Percentiles rank a stretch among this genome's conserved stretches.
phyloP scores from a whole-genome alignment of 2,797 vertebrate genomes.

The Brachymystax lenok region DNA sequence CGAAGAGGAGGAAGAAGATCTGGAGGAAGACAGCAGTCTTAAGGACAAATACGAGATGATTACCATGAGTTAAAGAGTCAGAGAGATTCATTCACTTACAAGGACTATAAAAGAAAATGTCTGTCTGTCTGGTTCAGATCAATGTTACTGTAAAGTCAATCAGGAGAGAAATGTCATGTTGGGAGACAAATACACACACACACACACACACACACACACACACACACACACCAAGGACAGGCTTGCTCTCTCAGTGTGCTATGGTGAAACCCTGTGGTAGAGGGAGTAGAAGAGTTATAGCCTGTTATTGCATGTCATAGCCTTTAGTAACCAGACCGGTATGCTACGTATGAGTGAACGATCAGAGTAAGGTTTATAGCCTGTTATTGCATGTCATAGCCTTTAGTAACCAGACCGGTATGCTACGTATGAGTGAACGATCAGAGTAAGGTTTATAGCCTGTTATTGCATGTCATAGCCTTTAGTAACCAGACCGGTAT shows the following conservation, averaged over 20 bases:
- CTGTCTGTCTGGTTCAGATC: constrained; percentile 2
- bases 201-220: neutral
- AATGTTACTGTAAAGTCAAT: constrained; percentile 27
- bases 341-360: neutral
- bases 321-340: constrained; percentile 16
- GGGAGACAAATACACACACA: neutral
- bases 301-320: neutral
- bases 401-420: constrained; percentile 15
- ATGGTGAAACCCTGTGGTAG: constrained; percentile 25
- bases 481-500: too few species aligned
- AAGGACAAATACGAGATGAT: constrained; percentile 90
- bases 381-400: constrained; percentile 1
- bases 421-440: too few species aligned
- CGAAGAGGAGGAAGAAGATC: constrained; percentile 68
- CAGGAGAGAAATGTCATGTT: constrained; percentile 28
- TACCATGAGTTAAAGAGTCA: constrained; percentile 69
- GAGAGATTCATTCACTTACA: neutral
- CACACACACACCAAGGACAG: constrained; percentile 12
- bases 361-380: neutral
- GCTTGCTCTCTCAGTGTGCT: constrained; percentile 23
- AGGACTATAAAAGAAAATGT: neutral
- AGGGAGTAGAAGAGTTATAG: neutral
- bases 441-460: neutral
- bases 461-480: neutral
- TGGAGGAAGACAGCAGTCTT: constrained; percentile 76